Evolutionary conservation across 2,113 vertebrate species (phyloP).

Genomic region (Hoplias malabaricus): DNA sequence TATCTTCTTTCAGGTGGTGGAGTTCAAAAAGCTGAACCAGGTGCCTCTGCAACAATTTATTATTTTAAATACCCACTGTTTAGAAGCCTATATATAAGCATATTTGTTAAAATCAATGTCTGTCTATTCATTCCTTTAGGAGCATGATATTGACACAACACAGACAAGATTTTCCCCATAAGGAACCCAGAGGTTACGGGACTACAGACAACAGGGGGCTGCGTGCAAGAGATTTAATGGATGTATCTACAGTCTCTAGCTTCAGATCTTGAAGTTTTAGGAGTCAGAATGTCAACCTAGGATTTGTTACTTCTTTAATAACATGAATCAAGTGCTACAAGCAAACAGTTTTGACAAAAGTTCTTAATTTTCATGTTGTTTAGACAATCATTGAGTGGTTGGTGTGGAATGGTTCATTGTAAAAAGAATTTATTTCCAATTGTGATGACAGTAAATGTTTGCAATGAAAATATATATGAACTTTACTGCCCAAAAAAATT

Average conservation of each 20-base stretch:
- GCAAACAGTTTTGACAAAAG: too few species aligned
- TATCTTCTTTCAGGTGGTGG: conserved; percentile 95
- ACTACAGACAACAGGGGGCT: background rate
- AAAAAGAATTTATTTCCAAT: too few species aligned
- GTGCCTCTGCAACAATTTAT: conserved; percentile 63
- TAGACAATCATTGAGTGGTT: too few species aligned
- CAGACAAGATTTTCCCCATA: conserved; percentile 67
- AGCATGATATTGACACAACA: conserved; percentile 80
- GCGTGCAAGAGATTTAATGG: background rate
- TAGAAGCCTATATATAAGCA: background rate
- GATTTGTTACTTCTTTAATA: background rate
- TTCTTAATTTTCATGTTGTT: too few species aligned
- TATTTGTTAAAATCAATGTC: background rate
- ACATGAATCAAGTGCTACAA: too few species aligned
- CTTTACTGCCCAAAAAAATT: too few species aligned
- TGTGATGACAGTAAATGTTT: too few species aligned
- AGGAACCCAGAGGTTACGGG: conserved; percentile 39
- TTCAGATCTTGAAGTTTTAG: background rate
- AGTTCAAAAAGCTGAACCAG: conserved; percentile 98
- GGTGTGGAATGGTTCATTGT: too few species aligned
- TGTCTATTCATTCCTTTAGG: conserved; percentile 62
- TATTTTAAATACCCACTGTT: background rate
- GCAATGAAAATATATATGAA: too few species aligned
- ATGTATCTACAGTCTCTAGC: background rate
- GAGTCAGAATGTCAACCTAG: background rate